Evolutionary conservation across 2,888 invertebrate species (phyloP), one percentile per base, ranked within the genome.

Genomic region (Hartigia nigra): DNA sequence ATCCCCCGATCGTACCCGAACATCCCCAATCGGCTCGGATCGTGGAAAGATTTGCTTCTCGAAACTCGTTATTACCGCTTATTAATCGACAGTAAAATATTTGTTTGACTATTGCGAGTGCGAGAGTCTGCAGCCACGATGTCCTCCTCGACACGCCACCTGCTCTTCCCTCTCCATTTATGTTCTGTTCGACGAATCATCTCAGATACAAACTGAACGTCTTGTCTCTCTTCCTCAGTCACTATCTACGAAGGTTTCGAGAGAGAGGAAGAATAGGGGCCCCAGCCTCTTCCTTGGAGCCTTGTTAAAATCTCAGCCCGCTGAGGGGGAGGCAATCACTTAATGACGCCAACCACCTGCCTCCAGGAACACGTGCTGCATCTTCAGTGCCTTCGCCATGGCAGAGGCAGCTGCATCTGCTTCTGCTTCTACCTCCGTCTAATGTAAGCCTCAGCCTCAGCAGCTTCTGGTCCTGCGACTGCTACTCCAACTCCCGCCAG

Each of bases 271-370:
- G 35, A 32, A 31, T 34, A 31, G 55, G 69, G 75, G 23, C 76
- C 70, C 75, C 74, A 74, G 70, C 78, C 80, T 79, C 76, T 75
- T 79, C 35, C 77, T 23, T 5, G 39, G 82, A 82, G 80, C 82
- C 80, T 81, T 82, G 86, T 86, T 88, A 82, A 88, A 90, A 90
- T 90, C 90, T 88, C 89, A 84, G 88, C 83, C 84, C 76, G 81
- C 37, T 82, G 87, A 88, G 88, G 85, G 88, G 88, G 89, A 89
- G 86, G 85, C 86, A 87, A 89, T 90, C 87, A 87, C 87, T 88
- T 87, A 87, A 88, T 88, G 86, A 89, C 90, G 88, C 86, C 87
- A 87, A 85, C 90, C 91, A 91, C 91, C 91, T 91, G 91, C 91
- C 90, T 83, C 82, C 77, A 75, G 83, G 86, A 89, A 90, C 90